Percentiles rank a stretch among this genome's conserved stretches.
phyloP scores from a whole-genome alignment of 2,113 vertebrate species.

The mouse (Mus musculus) region GRCm39 chr5:58035501-58036000 shows the following conservation, averaged over 20 bases:
- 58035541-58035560: background rate
- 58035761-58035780: background rate
- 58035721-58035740: conserved; percentile 13
- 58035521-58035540: conserved; percentile 39
- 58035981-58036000: conserved; percentile 52
- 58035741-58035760: conserved; percentile 42
- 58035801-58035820: background rate
- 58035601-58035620: conserved; percentile 53
- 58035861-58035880: conserved; percentile 20
- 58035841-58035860: background rate
- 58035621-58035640: conserved; percentile 25
- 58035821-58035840: background rate
- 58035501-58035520: background rate
- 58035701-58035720: conserved; percentile 39
- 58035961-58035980: conserved; percentile 62
- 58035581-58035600: conserved; percentile 34
- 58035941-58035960: conserved; percentile 16
- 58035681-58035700: conserved; percentile 39
- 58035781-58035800: background rate
- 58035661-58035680: conserved; percentile 42
- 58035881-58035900: background rate
- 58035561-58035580: conserved; percentile 28
- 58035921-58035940: conserved; percentile 53
- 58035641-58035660: conserved; percentile 35
- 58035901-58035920: conserved; percentile 54